Conservation (phyloP, 2,888 invertebrate genomes). For the Zele albiditarsus region DNA sequence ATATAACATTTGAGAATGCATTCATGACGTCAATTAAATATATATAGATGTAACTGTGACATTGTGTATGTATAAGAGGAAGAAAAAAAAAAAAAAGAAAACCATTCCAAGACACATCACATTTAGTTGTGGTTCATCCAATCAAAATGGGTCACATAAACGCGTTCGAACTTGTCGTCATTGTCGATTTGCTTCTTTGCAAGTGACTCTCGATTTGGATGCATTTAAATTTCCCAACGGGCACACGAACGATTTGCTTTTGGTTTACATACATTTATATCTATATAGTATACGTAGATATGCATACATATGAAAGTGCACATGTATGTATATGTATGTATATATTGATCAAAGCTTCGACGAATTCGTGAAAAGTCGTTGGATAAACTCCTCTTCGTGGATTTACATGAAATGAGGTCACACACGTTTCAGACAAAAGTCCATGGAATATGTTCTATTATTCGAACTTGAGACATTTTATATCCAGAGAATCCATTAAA, state of each 20-base stretch:
- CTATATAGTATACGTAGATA: neutral
- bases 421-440: constrained; percentile 33
- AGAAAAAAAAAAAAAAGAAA: neutral
- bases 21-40: neutral
- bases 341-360: constrained; percentile 24
- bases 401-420: constrained; percentile 43
- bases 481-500: constrained; percentile 26
- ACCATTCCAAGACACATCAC: constrained; percentile 7
- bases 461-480: constrained; percentile 24
- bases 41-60: neutral
- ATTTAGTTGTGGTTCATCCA: neutral
- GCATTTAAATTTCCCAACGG: constrained; percentile 46
- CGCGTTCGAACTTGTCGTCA: neutral
- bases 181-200: constrained; percentile 8
- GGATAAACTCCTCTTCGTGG: constrained; percentile 15
- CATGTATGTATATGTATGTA: neutral
- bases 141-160: constrained; percentile 31
- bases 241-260: constrained; percentile 29
- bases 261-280: neutral
- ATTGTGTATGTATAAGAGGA: neutral
- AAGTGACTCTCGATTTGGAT: constrained; percentile 28
- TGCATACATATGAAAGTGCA: neutral
- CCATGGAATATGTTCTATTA: constrained; percentile 29
- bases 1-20: neutral
- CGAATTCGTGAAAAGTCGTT: constrained; percentile 25